Percentiles rank a stretch among this genome's conserved stretches.
These are phyloP conservation scores for Pristionchus arcanus DNA, from an alignment of 2,888 invertebrate species.

Conservation along the genomic window DNA sequence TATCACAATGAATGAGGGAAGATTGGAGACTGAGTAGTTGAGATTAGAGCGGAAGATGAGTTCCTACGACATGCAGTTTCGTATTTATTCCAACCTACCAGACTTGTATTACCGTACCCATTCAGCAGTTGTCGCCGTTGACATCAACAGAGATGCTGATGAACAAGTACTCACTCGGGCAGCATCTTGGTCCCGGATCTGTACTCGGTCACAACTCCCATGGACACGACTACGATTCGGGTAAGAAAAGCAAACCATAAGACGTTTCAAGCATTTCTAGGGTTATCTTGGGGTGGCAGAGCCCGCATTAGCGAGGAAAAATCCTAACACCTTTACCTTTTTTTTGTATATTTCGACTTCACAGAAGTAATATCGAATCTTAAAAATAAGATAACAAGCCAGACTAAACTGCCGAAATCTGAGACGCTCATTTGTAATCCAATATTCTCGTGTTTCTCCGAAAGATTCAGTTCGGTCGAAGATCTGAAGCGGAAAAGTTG, in stretches of 20 bases:
- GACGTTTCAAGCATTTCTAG: too few relatives aligned
- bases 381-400: background rate
- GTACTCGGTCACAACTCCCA: slow-evolving; percentile 26
- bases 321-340: too few relatives aligned
- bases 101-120: background rate
- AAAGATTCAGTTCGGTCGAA: background rate
- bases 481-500: background rate
- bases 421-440: background rate
- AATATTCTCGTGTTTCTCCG: slow-evolving; percentile 12
- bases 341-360: background rate
- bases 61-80: too few relatives aligned
- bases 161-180: slow-evolving; percentile 50
- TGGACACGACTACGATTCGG: slow-evolving; percentile 49
- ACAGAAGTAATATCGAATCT: background rate
- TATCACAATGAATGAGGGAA: background rate
- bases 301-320: too few relatives aligned
- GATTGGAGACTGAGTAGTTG: background rate
- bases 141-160: slow-evolving; percentile 44
- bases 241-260: background rate
- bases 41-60: too few relatives aligned
- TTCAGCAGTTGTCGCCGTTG: slow-evolving; percentile 51
- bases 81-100: too few relatives aligned
- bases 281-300: too few relatives aligned
- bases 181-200: slow-evolving; percentile 14
- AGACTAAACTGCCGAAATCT: slow-evolving; percentile 2